A percentile compares a stretch with the other conserved stretches of the same genome.
phyloP scores from a whole-genome alignment of 2,113 vertebrate species.

The Papio anubis region DNA sequence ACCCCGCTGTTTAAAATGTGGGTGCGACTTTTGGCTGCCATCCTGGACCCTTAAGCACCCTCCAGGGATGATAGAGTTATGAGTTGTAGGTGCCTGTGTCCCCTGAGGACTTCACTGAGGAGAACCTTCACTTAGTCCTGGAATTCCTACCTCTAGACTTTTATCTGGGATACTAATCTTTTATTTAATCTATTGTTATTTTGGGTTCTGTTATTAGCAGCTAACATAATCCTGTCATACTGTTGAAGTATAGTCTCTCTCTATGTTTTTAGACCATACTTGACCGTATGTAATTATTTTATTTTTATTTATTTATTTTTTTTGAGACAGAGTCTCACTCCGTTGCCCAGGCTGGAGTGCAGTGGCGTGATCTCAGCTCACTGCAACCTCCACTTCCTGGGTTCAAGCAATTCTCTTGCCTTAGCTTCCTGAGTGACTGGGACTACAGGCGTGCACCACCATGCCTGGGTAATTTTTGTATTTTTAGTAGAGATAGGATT shows the following conservation, averaged over 20 bases:
- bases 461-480: too few relatives aligned
- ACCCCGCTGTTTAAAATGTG: neutral
- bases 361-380: too few relatives aligned
- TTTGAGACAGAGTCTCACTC: too few relatives aligned
- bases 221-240: neutral
- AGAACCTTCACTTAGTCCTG: neutral
- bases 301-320: too few relatives aligned
- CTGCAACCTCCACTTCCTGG: too few relatives aligned
- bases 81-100: neutral
- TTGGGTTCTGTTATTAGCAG: neutral
- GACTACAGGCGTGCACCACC: too few relatives aligned
- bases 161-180: neutral
- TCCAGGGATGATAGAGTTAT: neutral
- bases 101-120: neutral
- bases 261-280: too few relatives aligned
- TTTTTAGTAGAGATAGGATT: too few relatives aligned
- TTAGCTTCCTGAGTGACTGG: too few relatives aligned
- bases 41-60: neutral
- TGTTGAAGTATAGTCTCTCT: neutral
- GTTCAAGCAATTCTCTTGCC: too few relatives aligned
- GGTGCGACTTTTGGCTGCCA: neutral
- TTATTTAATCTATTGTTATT: neutral
- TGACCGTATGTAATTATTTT: too few relatives aligned
- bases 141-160: neutral
- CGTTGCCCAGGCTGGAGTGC: too few relatives aligned